A percentile compares a stretch with the other conserved stretches of the same genome.
Conservation (phyloP, 2,113 vertebrate genomes). For the Amblyornis subalaris region DNA sequence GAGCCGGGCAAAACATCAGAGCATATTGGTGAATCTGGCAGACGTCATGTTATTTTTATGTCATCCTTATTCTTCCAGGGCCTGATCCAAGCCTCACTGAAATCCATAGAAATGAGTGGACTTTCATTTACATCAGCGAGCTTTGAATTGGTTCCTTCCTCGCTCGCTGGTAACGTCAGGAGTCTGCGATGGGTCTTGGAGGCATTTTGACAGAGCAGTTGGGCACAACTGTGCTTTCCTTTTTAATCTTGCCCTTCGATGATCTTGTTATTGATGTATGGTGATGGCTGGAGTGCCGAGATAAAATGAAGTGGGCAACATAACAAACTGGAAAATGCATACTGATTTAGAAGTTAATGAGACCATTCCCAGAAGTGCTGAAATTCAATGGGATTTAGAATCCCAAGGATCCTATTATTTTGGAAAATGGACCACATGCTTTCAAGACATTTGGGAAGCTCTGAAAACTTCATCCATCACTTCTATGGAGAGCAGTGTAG, state of each 20-base stretch:
- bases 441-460: slow-evolving; percentile 38
- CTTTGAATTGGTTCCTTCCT: slow-evolving; percentile 7
- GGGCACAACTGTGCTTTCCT: not conserved
- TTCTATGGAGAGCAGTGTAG: not conserved
- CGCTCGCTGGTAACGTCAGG: not conserved
- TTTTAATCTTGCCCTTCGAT: not conserved
- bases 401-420: slow-evolving; percentile 30
- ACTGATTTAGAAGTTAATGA: not conserved
- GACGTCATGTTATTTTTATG: slow-evolving; percentile 65
- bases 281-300: not conserved
- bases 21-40: slow-evolving; percentile 62
- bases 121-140: slow-evolving; percentile 48
- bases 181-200: not conserved
- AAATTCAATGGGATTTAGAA: slow-evolving; percentile 34
- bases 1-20: slow-evolving; percentile 61
- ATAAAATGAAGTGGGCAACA: not conserved
- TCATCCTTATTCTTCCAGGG: slow-evolving; percentile 56
- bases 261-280: not conserved
- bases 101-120: slow-evolving; percentile 45
- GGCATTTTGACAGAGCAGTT: not conserved
- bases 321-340: not conserved
- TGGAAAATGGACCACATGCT: slow-evolving; percentile 19
- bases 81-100: slow-evolving; percentile 40
- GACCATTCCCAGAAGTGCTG: not conserved
- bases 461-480: slow-evolving; percentile 48